Evolutionary conservation across 2,888 invertebrate genomes (phyloP), one percentile per base, ranked within the genome.

Genomic region (Brenthis hecate): DNA sequence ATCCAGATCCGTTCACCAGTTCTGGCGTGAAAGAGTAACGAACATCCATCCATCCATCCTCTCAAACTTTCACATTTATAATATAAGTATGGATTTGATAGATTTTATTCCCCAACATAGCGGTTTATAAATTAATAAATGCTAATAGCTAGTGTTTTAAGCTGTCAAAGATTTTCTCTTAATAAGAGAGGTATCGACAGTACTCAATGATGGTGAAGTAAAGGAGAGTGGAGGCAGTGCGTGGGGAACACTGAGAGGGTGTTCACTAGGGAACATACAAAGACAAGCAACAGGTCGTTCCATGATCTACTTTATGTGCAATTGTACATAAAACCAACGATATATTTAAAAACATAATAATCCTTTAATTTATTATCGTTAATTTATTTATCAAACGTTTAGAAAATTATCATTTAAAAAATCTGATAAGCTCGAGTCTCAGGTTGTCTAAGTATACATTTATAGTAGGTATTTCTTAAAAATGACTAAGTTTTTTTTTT

Each of bases 281-380:
- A 83, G 80, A 80, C 81, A 77, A 81, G 85, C 88, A 87, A 87
- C 87, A 87, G 84, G 86, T 86, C 82, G 80, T 75, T 70, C 71
- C 76, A 78, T 86, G 87, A 88, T 85, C 87, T 85, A 88, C 76
- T 83, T 87, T 74, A 32, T 58, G 28, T 48, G 48, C 6, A n/a
- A 28, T 48, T 28, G 47, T 11, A n/a, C 14, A 14, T 28, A 11
- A 23, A 28, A 48, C 8, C 11, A 14, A 28, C 48, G 11, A 11
- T 36, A 8, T 36, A 2, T 36, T 36, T 36, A 36, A 36, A 36
- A 36, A 36, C 11, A 36, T 11, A 36, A 8, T 36, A 8, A 6
- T 11, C 11, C 8, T 2, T 36, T 36, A 11, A 8, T 2, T 36
- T 11, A 36, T 36, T 36, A 36, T 11, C 8, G 1, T 36, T 36